These are phyloP conservation scores for Trichomycterus rosablanca DNA, from an alignment of 2,113 vertebrate species.

Conservation along the genomic window DNA sequence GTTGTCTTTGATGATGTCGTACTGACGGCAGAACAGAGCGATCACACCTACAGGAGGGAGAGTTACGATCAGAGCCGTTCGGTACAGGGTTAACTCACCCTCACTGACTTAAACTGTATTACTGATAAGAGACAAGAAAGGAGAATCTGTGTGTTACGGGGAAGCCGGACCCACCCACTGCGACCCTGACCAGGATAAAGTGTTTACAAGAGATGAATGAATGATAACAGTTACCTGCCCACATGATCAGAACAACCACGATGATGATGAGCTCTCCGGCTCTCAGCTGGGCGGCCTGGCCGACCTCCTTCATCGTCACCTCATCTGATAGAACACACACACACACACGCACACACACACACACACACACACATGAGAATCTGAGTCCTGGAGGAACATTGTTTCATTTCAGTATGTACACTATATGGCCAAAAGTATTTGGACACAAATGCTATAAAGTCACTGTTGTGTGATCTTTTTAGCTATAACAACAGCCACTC, in stretches of 20 bases:
- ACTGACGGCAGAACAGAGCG: conserved; percentile 92
- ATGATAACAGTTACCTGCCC: conserved; percentile 88
- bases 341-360: conserved; percentile 21
- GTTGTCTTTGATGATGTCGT: conserved; percentile 97
- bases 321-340: conserved; percentile 68
- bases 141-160: no score
- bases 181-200: no score
- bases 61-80: background rate
- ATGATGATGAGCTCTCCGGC: conserved; percentile 93
- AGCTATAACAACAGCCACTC: no score
- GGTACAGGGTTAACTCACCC: no score
- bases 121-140: no score
- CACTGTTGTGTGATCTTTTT: no score
- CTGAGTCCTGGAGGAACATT: conserved; percentile 28
- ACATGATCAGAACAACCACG: conserved; percentile 93
- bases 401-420: no score
- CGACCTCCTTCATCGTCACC: conserved; percentile 87
- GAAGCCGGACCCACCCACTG: no score
- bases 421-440: no score
- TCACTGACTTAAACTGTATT: no score
- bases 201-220: no score
- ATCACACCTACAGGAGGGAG: conserved; percentile 80
- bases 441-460: no score
- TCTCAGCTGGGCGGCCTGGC: conserved; percentile 77
- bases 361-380: conserved; percentile 26